Evolutionary conservation across 2,888 invertebrate species (phyloP).

Genomic region (Dolichomitus sp.): DNA sequence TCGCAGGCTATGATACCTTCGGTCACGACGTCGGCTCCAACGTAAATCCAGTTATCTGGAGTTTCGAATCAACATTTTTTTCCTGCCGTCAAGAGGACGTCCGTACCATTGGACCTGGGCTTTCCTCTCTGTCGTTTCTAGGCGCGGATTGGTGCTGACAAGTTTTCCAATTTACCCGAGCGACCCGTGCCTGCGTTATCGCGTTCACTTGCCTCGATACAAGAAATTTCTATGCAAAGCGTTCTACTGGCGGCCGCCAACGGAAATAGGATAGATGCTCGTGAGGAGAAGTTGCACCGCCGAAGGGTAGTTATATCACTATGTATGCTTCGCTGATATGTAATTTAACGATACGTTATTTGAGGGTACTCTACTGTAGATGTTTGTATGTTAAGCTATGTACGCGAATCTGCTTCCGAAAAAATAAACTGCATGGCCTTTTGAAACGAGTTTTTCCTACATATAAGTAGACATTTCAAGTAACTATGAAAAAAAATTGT

Average conservation of each 20-base stretch:
- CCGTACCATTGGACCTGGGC: background rate
- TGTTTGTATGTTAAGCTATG: too few relatives aligned
- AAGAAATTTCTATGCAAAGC: constrained; percentile 76
- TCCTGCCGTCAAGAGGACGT: background rate
- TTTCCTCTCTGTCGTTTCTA: constrained; percentile 3
- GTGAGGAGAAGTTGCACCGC: constrained; percentile 12
- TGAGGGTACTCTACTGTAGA: too few relatives aligned
- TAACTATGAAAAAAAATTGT: too few relatives aligned
- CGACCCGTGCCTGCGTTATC: constrained; percentile 54
- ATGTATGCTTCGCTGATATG: background rate
- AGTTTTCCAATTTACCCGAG: constrained; percentile 77
- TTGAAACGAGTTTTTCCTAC: too few relatives aligned
- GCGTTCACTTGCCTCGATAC: constrained; percentile 55
- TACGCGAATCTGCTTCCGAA: too few relatives aligned
- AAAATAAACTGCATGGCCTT: too few relatives aligned
- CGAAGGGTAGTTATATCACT: background rate
- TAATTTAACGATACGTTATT: background rate
- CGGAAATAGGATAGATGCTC: constrained; percentile 64
- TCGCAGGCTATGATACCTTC: background rate
- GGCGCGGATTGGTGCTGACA: constrained; percentile 63
- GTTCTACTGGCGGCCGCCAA: constrained; percentile 52
- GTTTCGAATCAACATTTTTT: constrained; percentile 67
- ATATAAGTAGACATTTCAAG: too few relatives aligned
- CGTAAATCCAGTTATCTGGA: constrained; percentile 57
- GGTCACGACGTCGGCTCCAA: constrained; percentile 21